Conservation (phyloP, 1,140 invertebrate genomes). For the Leptinotarsa texana region DNA sequence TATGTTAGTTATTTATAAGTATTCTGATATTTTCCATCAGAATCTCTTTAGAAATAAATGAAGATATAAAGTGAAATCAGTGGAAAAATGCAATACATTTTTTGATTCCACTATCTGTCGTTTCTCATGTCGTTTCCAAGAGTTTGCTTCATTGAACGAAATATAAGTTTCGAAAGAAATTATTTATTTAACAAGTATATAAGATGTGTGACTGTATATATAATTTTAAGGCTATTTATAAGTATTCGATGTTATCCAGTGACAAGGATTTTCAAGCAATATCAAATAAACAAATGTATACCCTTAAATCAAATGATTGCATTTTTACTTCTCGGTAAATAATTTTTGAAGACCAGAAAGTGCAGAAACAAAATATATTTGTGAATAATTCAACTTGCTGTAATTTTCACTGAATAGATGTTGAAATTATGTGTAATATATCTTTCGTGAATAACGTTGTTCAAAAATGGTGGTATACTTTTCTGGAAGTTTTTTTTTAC, state of each 20-base stretch:
- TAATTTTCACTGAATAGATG: background rate
- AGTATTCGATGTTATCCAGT: conserved; percentile 53
- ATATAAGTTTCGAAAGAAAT: conserved; percentile 6
- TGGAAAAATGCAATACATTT: background rate
- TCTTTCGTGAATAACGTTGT: conserved; percentile 19
- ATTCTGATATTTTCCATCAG: no score
- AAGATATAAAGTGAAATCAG: background rate
- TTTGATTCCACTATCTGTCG: background rate
- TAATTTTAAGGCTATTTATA: conserved; percentile 36
- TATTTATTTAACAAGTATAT: conserved; percentile 32
- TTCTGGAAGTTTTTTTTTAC: conserved; percentile 5
- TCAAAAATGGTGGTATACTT: conserved; percentile 14
- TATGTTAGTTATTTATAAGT: no score
- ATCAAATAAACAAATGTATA: conserved; percentile 54
- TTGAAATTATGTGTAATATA: conserved; percentile 24
- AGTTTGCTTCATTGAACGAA: background rate
- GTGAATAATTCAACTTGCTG: no score
- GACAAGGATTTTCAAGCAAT: conserved; percentile 48
- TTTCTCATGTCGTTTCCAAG: background rate
- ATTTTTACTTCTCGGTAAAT: conserved; percentile 37
- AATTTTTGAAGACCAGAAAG: background rate
- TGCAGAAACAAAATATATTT: background rate
- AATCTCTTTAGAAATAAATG: background rate
- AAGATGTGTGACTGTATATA: conserved; percentile 46
- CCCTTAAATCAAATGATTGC: conserved; percentile 36